Evolutionary conservation across 2,797 vertebrate genomes (phyloP).

Genomic region (Melanotaenia nigrans): DNA sequence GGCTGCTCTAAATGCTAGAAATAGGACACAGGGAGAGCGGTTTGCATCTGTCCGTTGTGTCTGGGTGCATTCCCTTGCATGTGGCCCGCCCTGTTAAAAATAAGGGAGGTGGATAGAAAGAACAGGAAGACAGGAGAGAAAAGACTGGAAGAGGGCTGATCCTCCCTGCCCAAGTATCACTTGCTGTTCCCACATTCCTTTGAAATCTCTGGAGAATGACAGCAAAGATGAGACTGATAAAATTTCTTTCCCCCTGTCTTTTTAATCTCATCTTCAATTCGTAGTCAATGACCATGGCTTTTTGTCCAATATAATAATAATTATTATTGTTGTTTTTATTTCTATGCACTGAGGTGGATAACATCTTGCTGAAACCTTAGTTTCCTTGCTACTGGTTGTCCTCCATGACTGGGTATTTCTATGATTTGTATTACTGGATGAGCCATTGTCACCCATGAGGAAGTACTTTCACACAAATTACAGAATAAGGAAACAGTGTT

Average conservation of each 20-base stretch:
- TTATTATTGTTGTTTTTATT: background rate
- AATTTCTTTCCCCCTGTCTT: slow-evolving; percentile 53
- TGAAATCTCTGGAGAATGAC: slow-evolving; percentile 62
- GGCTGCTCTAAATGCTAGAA: slow-evolving; percentile 28
- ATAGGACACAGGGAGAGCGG: slow-evolving; percentile 16
- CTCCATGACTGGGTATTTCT: background rate
- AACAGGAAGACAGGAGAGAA: slow-evolving; percentile 66
- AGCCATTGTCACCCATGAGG: slow-evolving; percentile 8
- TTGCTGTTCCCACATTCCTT: slow-evolving; percentile 75
- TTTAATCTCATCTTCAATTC: slow-evolving; percentile 31
- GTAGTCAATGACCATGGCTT: slow-evolving; percentile 14
- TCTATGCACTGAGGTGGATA: background rate
- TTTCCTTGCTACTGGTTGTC: background rate
- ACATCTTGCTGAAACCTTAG: background rate
- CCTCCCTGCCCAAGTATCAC: slow-evolving; percentile 69
- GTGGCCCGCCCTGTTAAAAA: slow-evolving; percentile 41
- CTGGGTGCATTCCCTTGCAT: slow-evolving; percentile 22
- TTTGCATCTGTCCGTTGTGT: slow-evolving; percentile 23
- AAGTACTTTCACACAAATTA: slow-evolving; percentile 12
- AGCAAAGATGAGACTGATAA: slow-evolving; percentile 68
- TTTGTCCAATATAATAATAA: background rate
- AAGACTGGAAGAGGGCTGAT: slow-evolving; percentile 57
- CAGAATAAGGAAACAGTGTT: slow-evolving; percentile 30
- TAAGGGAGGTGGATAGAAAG: slow-evolving; percentile 46
- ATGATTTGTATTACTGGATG: slow-evolving; percentile 5